These are phyloP conservation scores for Osmoderma eremita DNA, from an alignment of 2,888 invertebrate species.

Conservation along the genomic window DNA sequence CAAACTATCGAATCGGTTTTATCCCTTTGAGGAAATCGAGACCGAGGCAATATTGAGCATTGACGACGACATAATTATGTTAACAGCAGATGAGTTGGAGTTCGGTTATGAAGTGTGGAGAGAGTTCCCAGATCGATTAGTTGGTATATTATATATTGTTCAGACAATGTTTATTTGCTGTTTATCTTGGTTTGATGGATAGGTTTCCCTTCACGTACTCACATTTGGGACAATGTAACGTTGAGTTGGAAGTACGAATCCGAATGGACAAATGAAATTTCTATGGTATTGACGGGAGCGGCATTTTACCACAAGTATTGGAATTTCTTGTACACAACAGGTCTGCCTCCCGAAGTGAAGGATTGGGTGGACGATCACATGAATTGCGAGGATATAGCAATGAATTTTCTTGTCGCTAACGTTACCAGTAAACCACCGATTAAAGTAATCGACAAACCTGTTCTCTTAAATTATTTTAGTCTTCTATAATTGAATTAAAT, in stretches of 20 bases:
- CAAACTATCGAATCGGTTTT: slow-evolving; percentile 94
- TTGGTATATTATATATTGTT: slow-evolving; percentile 61
- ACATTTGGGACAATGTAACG: slow-evolving; percentile 91
- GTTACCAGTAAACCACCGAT: slow-evolving; percentile 93
- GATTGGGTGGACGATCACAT: slow-evolving; percentile 94
- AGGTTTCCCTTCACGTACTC: slow-evolving; percentile 94
- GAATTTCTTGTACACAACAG: slow-evolving; percentile 92
- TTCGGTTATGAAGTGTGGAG: slow-evolving; percentile 96
- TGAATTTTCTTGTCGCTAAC: slow-evolving; percentile 96
- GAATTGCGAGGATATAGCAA: slow-evolving; percentile 98
- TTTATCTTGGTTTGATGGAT: slow-evolving; percentile 17
- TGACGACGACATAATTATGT: slow-evolving; percentile 96
- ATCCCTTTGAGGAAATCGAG: slow-evolving; percentile 95
- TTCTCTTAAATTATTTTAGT: too few relatives aligned
- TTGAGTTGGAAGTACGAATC: slow-evolving; percentile 93
- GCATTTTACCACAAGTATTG: slow-evolving; percentile 98
- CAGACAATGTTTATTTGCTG: background rate
- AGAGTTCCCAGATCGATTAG: slow-evolving; percentile 95
- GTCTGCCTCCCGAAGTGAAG: slow-evolving; percentile 85
- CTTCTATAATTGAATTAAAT: too few relatives aligned
- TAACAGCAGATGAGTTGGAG: slow-evolving; percentile 94
- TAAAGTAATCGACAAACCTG: slow-evolving; percentile 67
- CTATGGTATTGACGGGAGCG: slow-evolving; percentile 96
- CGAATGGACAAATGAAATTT: slow-evolving; percentile 96
- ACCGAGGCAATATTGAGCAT: slow-evolving; percentile 95